Percentiles rank a stretch among this genome's conserved stretches.
These are phyloP conservation scores for Morpho helenor DNA, from an alignment of 2,888 invertebrate genomes.

Conservation along the genomic window DNA sequence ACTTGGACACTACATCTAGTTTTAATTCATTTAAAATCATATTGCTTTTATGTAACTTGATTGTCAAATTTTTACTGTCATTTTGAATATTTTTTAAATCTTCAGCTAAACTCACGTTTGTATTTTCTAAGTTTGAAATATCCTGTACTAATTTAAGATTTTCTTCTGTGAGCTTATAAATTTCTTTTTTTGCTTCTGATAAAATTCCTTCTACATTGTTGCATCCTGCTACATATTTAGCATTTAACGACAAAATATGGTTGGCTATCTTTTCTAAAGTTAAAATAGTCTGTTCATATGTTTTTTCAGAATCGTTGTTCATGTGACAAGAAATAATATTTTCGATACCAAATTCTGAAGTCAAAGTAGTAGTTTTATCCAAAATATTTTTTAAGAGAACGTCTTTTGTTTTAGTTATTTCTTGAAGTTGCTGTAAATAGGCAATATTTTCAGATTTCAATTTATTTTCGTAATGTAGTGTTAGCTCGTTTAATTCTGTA, in stretches of 20 bases:
- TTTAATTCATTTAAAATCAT: conserved; percentile 41
- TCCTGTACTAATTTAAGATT: conserved; percentile 37
- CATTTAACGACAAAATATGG: conserved; percentile 32
- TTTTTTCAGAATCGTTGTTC: conserved; percentile 25
- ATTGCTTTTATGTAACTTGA: conserved; percentile 38
- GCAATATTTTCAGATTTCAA: background rate
- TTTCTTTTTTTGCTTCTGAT: conserved; percentile 37
- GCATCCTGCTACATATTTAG: conserved; percentile 29
- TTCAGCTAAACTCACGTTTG: conserved; percentile 31
- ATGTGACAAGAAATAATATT: conserved; percentile 26
- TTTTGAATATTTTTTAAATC: conserved; percentile 36
- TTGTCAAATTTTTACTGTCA: conserved; percentile 35
- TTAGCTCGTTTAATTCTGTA: conserved; percentile 27
- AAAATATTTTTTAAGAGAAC: conserved; percentile 38
- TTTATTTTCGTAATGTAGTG: conserved; percentile 14
- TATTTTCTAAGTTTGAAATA: conserved; percentile 34
- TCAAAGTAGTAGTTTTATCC: conserved; percentile 33
- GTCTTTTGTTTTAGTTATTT: conserved; percentile 28
- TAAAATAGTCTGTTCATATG: conserved; percentile 37
- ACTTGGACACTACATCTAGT: conserved; percentile 44
- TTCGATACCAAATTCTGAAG: conserved; percentile 33
- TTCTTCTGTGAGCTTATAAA: conserved; percentile 36
- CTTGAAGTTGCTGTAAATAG: conserved; percentile 15
- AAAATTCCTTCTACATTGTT: conserved; percentile 31
- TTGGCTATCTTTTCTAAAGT: conserved; percentile 42